Conservation (phyloP, 2,797 vertebrate genomes). For the Manis crassicaudata region DNA sequence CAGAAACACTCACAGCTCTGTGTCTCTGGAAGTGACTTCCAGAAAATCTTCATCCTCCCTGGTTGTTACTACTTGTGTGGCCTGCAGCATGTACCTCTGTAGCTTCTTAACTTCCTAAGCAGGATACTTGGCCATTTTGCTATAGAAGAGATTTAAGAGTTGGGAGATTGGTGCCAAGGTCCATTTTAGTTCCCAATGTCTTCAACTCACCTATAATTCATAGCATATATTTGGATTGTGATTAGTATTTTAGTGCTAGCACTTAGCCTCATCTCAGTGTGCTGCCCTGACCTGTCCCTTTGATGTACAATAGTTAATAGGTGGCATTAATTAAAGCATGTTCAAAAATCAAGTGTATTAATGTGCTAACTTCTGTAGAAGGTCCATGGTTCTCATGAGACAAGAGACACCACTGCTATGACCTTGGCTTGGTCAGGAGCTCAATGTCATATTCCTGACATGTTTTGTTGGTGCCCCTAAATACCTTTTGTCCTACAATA, state of each 20-base stretch:
- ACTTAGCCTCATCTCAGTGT: not conserved
- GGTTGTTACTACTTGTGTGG: not conserved
- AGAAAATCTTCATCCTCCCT: conserved; percentile 5
- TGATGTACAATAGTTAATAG: not conserved
- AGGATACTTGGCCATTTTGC: not conserved
- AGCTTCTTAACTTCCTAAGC: not conserved
- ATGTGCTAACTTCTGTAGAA: not conserved
- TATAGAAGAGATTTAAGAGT: not conserved
- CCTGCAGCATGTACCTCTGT: not conserved
- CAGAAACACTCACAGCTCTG: not conserved
- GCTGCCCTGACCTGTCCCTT: not conserved
- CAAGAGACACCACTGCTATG: not conserved
- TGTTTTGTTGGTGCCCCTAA: not conserved
- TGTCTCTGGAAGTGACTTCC: not conserved
- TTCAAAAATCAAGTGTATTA: not conserved
- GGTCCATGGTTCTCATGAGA: not conserved
- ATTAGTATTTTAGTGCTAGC: not conserved
- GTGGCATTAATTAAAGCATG: not conserved
- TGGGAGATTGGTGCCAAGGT: not conserved
- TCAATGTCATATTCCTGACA: not conserved
- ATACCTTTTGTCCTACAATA: not conserved
- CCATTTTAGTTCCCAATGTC: not conserved
- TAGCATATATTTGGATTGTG: not conserved
- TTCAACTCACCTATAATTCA: not conserved
- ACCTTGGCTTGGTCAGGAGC: not conserved